Conservation (phyloP, 1,140 invertebrate species). For the Marisa cornuarietis region DNA sequence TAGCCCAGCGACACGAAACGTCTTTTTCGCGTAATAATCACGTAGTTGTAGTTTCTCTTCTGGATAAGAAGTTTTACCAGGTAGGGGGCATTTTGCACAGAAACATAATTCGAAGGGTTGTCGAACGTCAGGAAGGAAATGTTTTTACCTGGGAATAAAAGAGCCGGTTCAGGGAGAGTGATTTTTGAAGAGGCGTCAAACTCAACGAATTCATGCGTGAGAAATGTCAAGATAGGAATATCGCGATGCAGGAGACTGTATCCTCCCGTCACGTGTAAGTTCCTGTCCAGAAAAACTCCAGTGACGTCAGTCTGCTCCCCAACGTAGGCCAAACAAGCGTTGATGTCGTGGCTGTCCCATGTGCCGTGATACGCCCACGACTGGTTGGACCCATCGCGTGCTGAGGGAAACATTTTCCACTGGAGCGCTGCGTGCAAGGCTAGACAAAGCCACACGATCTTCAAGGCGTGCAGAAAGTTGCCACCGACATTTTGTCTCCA, state of each 20-base stretch:
- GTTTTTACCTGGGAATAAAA: neutral
- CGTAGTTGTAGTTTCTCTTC: slow-evolving; percentile 55
- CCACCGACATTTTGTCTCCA: neutral
- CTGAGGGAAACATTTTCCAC: slow-evolving; percentile 24
- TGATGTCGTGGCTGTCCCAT: slow-evolving; percentile 45
- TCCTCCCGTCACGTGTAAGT: slow-evolving; percentile 50
- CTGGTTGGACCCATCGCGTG: slow-evolving; percentile 20
- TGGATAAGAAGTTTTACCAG: slow-evolving; percentile 48
- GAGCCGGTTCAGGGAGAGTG: neutral
- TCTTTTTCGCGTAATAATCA: slow-evolving; percentile 39
- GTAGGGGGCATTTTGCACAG: slow-evolving; percentile 46
- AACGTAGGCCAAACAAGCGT: slow-evolving; percentile 53
- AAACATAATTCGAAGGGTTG: slow-evolving; percentile 48
- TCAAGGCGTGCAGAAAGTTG: no score
- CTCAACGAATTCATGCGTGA: slow-evolving; percentile 56
- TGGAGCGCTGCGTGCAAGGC: neutral
- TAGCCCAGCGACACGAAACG: slow-evolving; percentile 43
- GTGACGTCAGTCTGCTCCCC: slow-evolving; percentile 46
- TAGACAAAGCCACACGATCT: neutral
- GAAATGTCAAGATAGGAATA: slow-evolving; percentile 51
- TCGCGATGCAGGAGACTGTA: slow-evolving; percentile 51
- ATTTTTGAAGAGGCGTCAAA: slow-evolving; percentile 30
- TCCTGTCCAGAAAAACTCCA: slow-evolving; percentile 54
- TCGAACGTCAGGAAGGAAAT: slow-evolving; percentile 34
- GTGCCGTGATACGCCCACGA: slow-evolving; percentile 44